A percentile compares a stretch with the other conserved stretches of the same genome.
Evolutionary conservation across 2,888 invertebrate species (phyloP).

Genomic region (Dynastes tityus): DNA sequence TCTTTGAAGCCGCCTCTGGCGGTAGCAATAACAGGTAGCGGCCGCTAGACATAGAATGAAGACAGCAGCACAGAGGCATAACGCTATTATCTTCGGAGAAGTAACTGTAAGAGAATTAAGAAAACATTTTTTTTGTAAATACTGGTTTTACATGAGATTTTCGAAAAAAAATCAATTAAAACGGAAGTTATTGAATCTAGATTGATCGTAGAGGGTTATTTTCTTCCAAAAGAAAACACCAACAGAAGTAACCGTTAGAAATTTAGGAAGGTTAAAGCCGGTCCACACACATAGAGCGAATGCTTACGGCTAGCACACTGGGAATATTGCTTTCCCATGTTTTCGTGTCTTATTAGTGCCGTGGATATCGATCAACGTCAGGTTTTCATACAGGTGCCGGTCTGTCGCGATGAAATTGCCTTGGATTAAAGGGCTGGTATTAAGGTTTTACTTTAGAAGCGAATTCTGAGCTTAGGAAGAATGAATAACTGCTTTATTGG

Average conservation of each 20-base stretch:
- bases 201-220: too few relatives aligned
- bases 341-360: neutral
- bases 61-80: constrained; percentile 76
- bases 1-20: constrained; percentile 70
- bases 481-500: neutral
- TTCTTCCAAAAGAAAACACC: too few relatives aligned
- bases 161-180: too few relatives aligned
- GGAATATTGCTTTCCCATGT: neutral
- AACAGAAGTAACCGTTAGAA: too few relatives aligned
- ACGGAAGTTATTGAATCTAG: too few relatives aligned
- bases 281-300: neutral
- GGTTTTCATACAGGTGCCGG: neutral
- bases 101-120: constrained; percentile 61
- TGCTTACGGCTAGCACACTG: neutral
- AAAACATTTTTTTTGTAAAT: neutral
- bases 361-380: constrained; percentile 1
- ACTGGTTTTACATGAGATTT: too few relatives aligned
- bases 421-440: neutral
- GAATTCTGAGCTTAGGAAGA: neutral
- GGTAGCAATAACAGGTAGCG: constrained; percentile 79
- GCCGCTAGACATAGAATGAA: constrained; percentile 76
- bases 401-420: neutral
- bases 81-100: constrained; percentile 73
- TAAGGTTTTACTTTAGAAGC: neutral
- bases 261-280: too few relatives aligned